Evolutionary conservation across 2,113 vertebrate genomes (phyloP).

Genomic region (Pollachius pollachius): DNA sequence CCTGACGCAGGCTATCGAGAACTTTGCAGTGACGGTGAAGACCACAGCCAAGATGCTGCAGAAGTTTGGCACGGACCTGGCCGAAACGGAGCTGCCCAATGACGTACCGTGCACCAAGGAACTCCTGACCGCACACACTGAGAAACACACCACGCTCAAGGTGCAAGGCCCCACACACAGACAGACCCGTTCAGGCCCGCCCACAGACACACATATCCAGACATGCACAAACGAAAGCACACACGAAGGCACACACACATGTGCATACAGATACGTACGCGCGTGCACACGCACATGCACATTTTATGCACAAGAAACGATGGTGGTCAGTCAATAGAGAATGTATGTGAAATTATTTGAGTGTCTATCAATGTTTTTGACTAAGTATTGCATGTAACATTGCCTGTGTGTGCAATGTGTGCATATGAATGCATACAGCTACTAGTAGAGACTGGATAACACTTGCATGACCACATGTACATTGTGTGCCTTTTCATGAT

Average conservation of each 20-base stretch:
- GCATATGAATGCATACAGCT: no score
- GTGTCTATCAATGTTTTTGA: no score
- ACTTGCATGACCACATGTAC: no score
- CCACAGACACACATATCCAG: background rate
- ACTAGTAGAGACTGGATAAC: no score
- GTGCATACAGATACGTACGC: no score
- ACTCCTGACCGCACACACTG: conserved; percentile 79
- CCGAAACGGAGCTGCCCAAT: conserved; percentile 87
- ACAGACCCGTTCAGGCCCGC: background rate
- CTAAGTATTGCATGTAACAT: no score
- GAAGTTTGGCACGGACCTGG: conserved; percentile 84
- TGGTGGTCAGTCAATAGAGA: background rate
- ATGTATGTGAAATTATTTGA: no score
- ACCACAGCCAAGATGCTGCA: conserved; percentile 90
- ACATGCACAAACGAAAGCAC: no score
- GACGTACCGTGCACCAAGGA: conserved; percentile 86
- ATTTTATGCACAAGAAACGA: no score
- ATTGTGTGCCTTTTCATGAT: no score
- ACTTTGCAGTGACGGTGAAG: conserved; percentile 93
- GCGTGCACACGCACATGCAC: background rate
- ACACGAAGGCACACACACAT: no score
- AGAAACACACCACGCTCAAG: conserved; percentile 83
- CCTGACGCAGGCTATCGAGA: conserved; percentile 85
- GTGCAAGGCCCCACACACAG: conserved; percentile 50
- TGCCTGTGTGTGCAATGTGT: no score